Evolutionary conservation across 1,140 invertebrate genomes (phyloP), one percentile per base, ranked within the genome.

Genomic region (Olivierus martensii): DNA sequence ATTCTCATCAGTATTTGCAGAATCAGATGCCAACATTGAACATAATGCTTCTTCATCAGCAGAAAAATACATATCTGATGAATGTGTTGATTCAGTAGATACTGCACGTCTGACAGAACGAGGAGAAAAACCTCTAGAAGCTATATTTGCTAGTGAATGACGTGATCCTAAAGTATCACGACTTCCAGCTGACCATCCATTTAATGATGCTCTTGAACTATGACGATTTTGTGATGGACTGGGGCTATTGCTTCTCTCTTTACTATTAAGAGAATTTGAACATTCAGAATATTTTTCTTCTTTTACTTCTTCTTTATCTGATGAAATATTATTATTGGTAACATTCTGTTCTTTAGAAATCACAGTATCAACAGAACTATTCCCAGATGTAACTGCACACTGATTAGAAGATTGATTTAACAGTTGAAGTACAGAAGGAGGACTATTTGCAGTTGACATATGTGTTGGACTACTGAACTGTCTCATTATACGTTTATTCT

Each of bases 31-130:
- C 14, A 47, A 49, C 14, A 36, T 28, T 37, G 49, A 43, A 17
- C 46, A 49, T 28, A 46, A 17, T 2, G 51, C 66, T 73, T 89
- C 85, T 68, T 92, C 87, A 66, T 90, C 86, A 0, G 87, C 87
- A 0, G 87, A 90, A 62, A 87, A 90, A 70, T 89, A 92, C 21
- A 83, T 80, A 68, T 91, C 87, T 0, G 85, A 87, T 61, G 86
- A 85, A 69, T 88, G 87, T 67, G 56, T 55, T 34, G 60, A 62
- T 37, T 88, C 86, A 63, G 89, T 80, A 0, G 86, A 89, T 9
- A 86, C 78, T 1, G 87, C 87, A 58, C 87, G 51, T 36, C 60
- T 55, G 39, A 65, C 60, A 41, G 55, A 57, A 37, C 55, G 19
- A 17, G 55, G 55, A 38, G 55, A 57, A 51, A 49, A 57, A 37